A percentile compares a stretch with the other conserved stretches of the same genome.
Evolutionary conservation across 2,888 invertebrate species (phyloP).

Genomic region (Drosophila neotestacea): DNA sequence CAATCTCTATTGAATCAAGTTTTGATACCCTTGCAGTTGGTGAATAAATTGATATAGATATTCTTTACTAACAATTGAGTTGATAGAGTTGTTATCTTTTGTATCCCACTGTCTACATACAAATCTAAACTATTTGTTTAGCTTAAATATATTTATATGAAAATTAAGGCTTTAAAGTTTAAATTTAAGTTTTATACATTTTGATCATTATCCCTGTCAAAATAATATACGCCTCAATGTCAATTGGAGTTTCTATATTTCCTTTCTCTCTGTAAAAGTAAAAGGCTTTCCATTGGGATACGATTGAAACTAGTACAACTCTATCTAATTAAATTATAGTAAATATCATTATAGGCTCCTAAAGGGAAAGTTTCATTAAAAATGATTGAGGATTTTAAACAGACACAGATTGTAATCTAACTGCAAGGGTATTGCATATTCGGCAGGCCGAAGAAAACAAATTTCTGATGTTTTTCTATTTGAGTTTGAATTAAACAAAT

Average conservation of each 20-base stretch:
- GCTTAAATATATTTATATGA: neutral
- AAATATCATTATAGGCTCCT: too few species aligned
- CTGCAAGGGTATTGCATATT: conserved; percentile 10
- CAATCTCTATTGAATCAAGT: conserved; percentile 15
- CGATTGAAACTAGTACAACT: too few species aligned
- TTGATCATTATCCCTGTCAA: neutral
- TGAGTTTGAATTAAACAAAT: conserved; percentile 12
- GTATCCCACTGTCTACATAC: too few species aligned
- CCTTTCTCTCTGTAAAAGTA: too few species aligned
- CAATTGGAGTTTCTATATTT: too few species aligned
- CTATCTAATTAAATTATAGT: too few species aligned
- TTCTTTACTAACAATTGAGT: neutral
- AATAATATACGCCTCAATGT: too few species aligned
- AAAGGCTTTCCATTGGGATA: too few species aligned
- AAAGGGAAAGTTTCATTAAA: too few species aligned
- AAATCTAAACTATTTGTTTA: too few species aligned
- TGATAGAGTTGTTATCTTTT: neutral
- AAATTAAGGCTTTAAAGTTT: neutral
- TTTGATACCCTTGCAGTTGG: conserved; percentile 7
- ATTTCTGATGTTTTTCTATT: conserved; percentile 1
- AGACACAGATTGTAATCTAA: neutral
- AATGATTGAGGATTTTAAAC: neutral
- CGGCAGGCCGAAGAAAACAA: conserved; percentile 1
- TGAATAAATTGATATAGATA: neutral
- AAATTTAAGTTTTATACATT: neutral